phyloP scores from a whole-genome alignment of 2,113 vertebrate species.

The Ictalurus furcatus region DNA sequence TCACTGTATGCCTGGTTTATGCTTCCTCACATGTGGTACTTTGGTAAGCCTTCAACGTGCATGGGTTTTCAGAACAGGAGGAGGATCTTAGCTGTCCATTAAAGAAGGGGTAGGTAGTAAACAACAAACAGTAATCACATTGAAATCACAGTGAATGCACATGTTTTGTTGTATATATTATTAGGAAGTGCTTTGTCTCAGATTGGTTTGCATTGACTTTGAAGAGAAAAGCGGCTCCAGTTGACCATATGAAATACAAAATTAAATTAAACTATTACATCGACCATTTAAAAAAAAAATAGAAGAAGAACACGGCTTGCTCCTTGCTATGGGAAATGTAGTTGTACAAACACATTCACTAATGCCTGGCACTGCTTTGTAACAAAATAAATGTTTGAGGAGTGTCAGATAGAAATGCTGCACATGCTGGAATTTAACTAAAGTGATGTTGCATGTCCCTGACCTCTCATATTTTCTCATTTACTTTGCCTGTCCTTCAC shows the following conservation, averaged over 20 bases:
- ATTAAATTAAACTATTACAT: not conserved
- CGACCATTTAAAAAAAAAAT: not conserved
- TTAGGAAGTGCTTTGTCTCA: not conserved
- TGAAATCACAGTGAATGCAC: not conserved
- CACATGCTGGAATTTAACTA: not conserved
- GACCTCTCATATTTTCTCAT: not conserved
- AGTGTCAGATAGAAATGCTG: not conserved
- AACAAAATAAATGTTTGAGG: not conserved
- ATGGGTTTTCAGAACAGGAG: not conserved
- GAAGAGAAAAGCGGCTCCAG: not conserved
- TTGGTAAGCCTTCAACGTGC: not conserved
- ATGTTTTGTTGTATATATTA: not conserved
- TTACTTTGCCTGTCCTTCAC: not conserved
- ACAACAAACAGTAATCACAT: not conserved
- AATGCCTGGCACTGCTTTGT: not conserved
- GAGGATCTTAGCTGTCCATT: not conserved
- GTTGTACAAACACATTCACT: conserved; percentile 2
- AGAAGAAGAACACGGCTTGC: not conserved
- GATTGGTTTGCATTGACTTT: not conserved
- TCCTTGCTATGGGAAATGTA: not conserved
- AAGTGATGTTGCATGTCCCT: not conserved
- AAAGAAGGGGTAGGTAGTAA: not conserved
- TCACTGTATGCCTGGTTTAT: not conserved
- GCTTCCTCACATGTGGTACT: not conserved
- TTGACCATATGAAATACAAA: not conserved